Conservation (phyloP, 2,113 vertebrate species). For the Malaclemys terrapin region DNA sequence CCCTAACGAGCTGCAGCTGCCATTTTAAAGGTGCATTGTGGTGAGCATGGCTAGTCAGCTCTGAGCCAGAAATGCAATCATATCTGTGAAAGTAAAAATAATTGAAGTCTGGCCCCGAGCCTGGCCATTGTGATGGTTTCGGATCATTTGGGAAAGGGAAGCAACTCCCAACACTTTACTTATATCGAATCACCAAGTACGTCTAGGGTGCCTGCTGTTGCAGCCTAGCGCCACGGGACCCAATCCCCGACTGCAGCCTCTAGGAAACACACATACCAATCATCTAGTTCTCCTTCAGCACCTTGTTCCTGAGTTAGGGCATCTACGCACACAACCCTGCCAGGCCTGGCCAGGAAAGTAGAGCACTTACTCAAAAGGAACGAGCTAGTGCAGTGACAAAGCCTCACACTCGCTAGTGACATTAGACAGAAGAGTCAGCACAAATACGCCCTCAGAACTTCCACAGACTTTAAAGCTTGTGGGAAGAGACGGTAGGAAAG, state of each 20-base stretch:
- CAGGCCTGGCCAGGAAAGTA: not conserved
- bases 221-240: fast-evolving
- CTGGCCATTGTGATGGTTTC: not conserved
- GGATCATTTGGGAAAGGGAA: not conserved
- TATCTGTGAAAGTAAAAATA: not conserved
- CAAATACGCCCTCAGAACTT: too few relatives aligned
- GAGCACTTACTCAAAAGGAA: not conserved
- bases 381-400: not conserved
- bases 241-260: not conserved
- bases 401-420: too few relatives aligned
- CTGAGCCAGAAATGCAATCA: not conserved
- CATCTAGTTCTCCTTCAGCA: not conserved
- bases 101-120: not conserved
- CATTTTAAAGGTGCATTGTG: not conserved
- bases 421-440: too few relatives aligned
- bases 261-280: not conserved
- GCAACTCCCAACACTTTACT: not conserved
- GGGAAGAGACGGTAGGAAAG: not conserved
- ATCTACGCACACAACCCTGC: not conserved
- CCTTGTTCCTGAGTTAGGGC: not conserved
- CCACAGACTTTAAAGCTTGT: not conserved
- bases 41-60: too few relatives aligned
- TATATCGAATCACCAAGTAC: not conserved
- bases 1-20: not conserved
- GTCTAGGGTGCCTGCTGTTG: not conserved